Evolutionary conservation across 2,113 vertebrate genomes (phyloP).

Genomic region (Cryptomyrus ogoouensis): DNA sequence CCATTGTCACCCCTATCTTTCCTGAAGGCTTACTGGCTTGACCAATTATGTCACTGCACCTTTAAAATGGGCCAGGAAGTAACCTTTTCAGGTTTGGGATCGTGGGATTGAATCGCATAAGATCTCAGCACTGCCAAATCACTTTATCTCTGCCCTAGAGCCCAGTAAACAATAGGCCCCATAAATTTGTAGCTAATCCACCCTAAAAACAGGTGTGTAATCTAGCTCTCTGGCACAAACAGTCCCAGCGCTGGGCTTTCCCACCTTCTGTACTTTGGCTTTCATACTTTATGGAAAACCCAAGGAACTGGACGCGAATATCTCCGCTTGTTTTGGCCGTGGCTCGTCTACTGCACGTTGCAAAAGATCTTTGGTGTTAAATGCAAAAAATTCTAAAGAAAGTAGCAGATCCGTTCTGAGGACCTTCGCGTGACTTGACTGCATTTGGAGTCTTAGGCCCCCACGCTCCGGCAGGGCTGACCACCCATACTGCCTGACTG

Average conservation of each 20-base stretch:
- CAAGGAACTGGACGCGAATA: background rate
- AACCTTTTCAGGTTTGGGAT: background rate
- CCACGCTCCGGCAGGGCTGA: background rate
- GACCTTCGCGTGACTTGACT: background rate
- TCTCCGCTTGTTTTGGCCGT: background rate
- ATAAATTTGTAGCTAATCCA: background rate
- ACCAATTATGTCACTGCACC: background rate
- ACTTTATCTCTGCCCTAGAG: background rate
- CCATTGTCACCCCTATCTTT: background rate
- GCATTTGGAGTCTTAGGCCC: background rate
- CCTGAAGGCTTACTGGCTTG: background rate
- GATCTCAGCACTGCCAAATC: background rate
- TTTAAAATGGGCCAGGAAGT: constrained; percentile 2
- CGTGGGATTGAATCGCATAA: background rate
- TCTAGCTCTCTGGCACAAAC: background rate
- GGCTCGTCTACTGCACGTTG: background rate
- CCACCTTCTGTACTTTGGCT: background rate
- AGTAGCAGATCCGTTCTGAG: background rate
- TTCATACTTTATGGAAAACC: background rate
- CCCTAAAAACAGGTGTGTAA: constrained; percentile 6
- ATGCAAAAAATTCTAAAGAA: background rate
- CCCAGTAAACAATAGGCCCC: background rate
- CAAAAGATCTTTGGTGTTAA: background rate
- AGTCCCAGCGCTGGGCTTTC: background rate
- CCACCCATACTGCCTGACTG: background rate